phyloP scores from a whole-genome alignment of 1,140 invertebrate species.

The Drosophila albomicans region DNA sequence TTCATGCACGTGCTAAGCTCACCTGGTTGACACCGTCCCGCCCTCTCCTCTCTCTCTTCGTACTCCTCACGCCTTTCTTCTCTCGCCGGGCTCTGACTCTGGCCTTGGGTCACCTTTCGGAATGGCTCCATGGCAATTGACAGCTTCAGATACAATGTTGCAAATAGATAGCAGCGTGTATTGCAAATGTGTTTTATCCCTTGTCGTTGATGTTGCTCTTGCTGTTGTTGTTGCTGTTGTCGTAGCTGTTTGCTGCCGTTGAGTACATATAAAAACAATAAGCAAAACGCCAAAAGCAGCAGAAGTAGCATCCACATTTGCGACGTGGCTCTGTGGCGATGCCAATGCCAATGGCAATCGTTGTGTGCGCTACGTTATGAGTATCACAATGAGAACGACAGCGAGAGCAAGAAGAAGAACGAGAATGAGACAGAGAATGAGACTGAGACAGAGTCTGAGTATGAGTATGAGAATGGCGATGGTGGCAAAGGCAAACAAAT shows the following conservation, averaged over 20 bases:
- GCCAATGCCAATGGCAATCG: neutral
- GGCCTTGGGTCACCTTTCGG: conserved; percentile 14
- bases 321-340: neutral
- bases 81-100: neutral
- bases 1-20: conserved; percentile 38
- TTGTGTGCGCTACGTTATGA: neutral
- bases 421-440: no score
- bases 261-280: conserved; percentile 81
- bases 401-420: neutral
- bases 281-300: conserved; percentile 55
- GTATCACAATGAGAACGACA: neutral
- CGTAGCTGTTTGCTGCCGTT: conserved; percentile 18
- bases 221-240: neutral
- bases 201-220: neutral
- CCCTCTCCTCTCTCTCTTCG: neutral
- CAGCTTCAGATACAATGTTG: conserved; percentile 27
- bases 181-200: conserved; percentile 38
- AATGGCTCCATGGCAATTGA: conserved; percentile 17
- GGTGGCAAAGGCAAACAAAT: conserved; percentile 51
- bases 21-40: neutral
- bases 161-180: conserved; percentile 24
- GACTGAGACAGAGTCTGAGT: neutral
- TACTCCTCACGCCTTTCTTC: neutral
- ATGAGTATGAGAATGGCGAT: neutral
- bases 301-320: conserved; percentile 18